Conservation (phyloP, 1,140 invertebrate species). For the Trypoxylus dichotomus region DNA sequence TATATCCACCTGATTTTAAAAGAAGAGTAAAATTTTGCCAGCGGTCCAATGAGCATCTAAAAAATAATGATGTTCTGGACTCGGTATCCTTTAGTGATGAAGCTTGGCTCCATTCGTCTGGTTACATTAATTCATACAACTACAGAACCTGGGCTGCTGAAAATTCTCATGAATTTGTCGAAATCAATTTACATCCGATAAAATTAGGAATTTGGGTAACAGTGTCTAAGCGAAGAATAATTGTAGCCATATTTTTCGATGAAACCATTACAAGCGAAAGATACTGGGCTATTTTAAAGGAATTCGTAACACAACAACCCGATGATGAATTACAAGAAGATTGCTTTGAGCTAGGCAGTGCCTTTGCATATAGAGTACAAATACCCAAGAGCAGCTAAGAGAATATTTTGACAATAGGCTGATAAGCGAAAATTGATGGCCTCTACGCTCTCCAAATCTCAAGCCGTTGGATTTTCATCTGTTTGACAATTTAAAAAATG, state of each 20-base stretch:
- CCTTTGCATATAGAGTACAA: too few relatives aligned
- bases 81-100: constrained; percentile 2
- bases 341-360: too few relatives aligned
- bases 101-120: constrained; percentile 1
- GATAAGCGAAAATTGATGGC: too few relatives aligned
- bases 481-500: too few relatives aligned
- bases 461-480: too few relatives aligned
- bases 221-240: constrained; percentile 5
- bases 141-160: not conserved
- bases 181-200: constrained; percentile 17
- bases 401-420: too few relatives aligned
- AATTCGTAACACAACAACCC: too few relatives aligned
- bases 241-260: not conserved
- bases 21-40: not conserved
- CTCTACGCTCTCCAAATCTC: too few relatives aligned
- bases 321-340: too few relatives aligned
- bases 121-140: constrained; percentile 1
- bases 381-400: too few relatives aligned
- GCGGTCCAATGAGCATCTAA: not conserved
- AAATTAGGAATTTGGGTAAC: constrained; percentile 5
- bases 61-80: not conserved
- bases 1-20: too few relatives aligned
- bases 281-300: too few relatives aligned
- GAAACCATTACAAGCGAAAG: not conserved
- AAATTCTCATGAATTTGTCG: not conserved